These are phyloP conservation scores for Anarsia innoxiella DNA, from an alignment of 2,888 invertebrate species.

Conservation along the genomic window DNA sequence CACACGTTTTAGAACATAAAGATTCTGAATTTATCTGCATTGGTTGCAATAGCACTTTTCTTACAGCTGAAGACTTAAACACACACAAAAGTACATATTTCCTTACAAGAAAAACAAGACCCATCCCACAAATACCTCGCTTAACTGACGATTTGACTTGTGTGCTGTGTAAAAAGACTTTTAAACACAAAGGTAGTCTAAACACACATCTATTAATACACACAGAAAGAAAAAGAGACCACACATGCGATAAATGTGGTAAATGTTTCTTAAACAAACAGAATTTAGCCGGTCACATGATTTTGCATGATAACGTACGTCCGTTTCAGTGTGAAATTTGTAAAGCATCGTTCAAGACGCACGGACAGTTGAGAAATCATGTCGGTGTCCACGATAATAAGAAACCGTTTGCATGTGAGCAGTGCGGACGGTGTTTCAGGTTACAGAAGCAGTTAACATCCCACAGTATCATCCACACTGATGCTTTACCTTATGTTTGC, in stretches of 20 bases:
- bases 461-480: slow-evolving; percentile 85
- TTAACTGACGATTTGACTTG: slow-evolving; percentile 35
- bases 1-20: slow-evolving; percentile 31
- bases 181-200: slow-evolving; percentile 35
- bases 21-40: slow-evolving; percentile 32
- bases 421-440: slow-evolving; percentile 65
- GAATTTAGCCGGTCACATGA: slow-evolving; percentile 36
- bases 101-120: slow-evolving; percentile 29
- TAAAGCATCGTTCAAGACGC: slow-evolving; percentile 39
- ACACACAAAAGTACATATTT: slow-evolving; percentile 34
- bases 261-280: slow-evolving; percentile 25
- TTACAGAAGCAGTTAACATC: slow-evolving; percentile 83
- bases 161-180: slow-evolving; percentile 42
- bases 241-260: slow-evolving; percentile 41
- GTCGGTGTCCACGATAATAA: slow-evolving; percentile 35
- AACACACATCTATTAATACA: slow-evolving; percentile 75
- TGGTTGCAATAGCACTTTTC: slow-evolving; percentile 44
- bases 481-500: slow-evolving; percentile 83
- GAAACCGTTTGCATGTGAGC: slow-evolving; percentile 55
- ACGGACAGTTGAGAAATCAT: slow-evolving; percentile 32
- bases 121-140: slow-evolving; percentile 22
- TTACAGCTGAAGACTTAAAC: slow-evolving; percentile 28
- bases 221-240: slow-evolving; percentile 48
- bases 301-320: slow-evolving; percentile 39
- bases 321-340: slow-evolving; percentile 55